phyloP scores from a whole-genome alignment of 1,140 invertebrate genomes.

The Pemphigus obesinymphae region DNA sequence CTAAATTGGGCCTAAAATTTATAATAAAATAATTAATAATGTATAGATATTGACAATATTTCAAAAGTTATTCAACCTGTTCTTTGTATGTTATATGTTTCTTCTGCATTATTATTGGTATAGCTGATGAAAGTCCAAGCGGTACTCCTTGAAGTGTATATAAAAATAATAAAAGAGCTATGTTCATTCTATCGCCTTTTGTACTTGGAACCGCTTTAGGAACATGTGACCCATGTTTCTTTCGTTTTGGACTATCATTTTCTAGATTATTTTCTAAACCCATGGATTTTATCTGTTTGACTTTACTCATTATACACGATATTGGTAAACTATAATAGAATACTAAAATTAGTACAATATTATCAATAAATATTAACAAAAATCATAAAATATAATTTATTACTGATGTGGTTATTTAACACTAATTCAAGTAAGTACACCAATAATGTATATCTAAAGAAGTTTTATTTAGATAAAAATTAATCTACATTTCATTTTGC shows the following conservation, averaged over 20 bases:
- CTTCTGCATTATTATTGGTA: constrained; percentile 94
- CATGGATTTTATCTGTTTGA: background rate
- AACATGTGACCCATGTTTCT: background rate
- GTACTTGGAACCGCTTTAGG: background rate
- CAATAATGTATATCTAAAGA: background rate
- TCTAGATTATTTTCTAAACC: background rate
- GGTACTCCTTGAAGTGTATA: constrained; percentile 96
- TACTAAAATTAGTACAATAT: background rate
- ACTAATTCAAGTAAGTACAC: background rate
- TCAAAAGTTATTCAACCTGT: constrained; percentile 53
- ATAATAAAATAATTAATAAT: background rate
- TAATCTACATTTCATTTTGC: background rate
- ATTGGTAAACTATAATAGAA: background rate
- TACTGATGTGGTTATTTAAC: background rate
- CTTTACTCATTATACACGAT: background rate
- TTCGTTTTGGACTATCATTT: background rate
- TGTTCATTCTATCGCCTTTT: constrained; percentile 67
- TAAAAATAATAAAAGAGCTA: constrained; percentile 81
- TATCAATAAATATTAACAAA: background rate
- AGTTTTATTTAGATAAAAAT: background rate
- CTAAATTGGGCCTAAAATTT: constrained; percentile 89
- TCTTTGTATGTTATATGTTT: constrained; percentile 83
- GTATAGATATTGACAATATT: background rate
- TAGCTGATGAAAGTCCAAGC: constrained; percentile 82
- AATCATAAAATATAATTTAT: background rate